A percentile compares a stretch with the other conserved stretches of the same genome.
Conservation (phyloP, 2,888 invertebrate genomes). For the Tachina lurida region DNA sequence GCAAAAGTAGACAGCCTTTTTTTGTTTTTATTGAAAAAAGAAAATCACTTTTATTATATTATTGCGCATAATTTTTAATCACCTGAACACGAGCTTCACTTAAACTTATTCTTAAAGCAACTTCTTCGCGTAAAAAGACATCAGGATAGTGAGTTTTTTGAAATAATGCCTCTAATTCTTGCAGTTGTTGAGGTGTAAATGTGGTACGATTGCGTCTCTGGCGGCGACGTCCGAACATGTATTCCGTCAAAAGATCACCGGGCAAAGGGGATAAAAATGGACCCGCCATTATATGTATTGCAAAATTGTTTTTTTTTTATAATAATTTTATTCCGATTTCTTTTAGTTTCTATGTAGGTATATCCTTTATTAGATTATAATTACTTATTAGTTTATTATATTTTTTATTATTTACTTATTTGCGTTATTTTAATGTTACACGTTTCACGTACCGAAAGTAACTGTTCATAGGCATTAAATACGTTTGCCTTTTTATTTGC, state of each 20-base stretch:
- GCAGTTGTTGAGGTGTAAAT: slow-evolving; percentile 96
- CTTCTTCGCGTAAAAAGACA: slow-evolving; percentile 92
- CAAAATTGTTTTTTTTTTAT: neutral
- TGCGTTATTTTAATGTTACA: slow-evolving; percentile 50
- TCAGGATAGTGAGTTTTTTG: slow-evolving; percentile 98
- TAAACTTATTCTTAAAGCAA: slow-evolving; percentile 93
- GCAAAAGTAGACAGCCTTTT: no score
- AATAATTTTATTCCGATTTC: slow-evolving; percentile 19
- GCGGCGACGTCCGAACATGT: slow-evolving; percentile 94
- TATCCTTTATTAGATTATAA: neutral
- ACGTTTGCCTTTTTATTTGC: slow-evolving; percentile 72
- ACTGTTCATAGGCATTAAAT: slow-evolving; percentile 72
- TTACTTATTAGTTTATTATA: slow-evolving; percentile 12
- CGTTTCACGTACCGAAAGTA: slow-evolving; percentile 72
- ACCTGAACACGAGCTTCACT: slow-evolving; percentile 95
- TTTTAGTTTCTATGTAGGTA: neutral
- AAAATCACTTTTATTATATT: slow-evolving; percentile 22
- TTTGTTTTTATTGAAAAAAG: neutral
- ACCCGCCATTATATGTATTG: slow-evolving; percentile 87
- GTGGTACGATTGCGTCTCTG: slow-evolving; percentile 96
- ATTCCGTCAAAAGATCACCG: slow-evolving; percentile 94
- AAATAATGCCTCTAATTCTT: slow-evolving; percentile 95
- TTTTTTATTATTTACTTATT: slow-evolving; percentile 3
- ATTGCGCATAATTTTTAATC: slow-evolving; percentile 46
- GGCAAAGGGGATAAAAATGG: slow-evolving; percentile 93